Evolutionary conservation across 2,888 invertebrate species (phyloP).

Genomic region (Allygus modestus): DNA sequence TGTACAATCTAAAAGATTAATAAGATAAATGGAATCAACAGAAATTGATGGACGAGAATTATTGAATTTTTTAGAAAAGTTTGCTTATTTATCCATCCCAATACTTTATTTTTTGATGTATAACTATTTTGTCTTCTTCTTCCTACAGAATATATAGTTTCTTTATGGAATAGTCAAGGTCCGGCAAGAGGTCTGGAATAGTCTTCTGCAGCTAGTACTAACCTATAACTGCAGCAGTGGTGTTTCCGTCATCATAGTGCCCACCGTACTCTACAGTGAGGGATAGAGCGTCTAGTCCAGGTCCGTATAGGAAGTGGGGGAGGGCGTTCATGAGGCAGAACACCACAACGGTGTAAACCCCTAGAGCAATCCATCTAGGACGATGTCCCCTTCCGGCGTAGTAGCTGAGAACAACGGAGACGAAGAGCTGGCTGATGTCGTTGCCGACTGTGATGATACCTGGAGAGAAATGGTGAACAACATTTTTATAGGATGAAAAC

Average conservation of each 20-base stretch:
- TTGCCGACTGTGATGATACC: conserved; percentile 86
- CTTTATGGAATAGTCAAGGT: too few species aligned
- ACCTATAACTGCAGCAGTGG: conserved; percentile 42
- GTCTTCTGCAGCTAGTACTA: too few species aligned
- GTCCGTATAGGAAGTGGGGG: conserved; percentile 83
- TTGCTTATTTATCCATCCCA: too few species aligned
- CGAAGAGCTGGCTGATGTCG: conserved; percentile 84
- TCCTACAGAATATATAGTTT: too few species aligned
- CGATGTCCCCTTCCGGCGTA: conserved; percentile 85
- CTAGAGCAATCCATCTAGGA: conserved; percentile 85
- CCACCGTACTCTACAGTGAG: conserved; percentile 79
- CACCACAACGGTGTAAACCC: conserved; percentile 79
- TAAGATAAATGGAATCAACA: too few species aligned
- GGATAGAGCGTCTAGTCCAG: conserved; percentile 81
- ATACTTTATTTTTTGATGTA: too few species aligned
- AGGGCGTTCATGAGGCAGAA: conserved; percentile 83
- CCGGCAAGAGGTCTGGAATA: too few species aligned
- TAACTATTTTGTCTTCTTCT: too few species aligned
- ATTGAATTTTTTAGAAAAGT: too few species aligned
- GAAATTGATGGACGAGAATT: too few species aligned
- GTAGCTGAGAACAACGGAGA: conserved; percentile 82
- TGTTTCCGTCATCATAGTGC: conserved; percentile 52
- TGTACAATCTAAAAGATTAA: too few species aligned
- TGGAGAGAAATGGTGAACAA: conserved; percentile 69
- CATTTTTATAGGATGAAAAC: not conserved